phyloP scores from a whole-genome alignment of 2,888 invertebrate species.

The Orthonevra nobilis region DNA sequence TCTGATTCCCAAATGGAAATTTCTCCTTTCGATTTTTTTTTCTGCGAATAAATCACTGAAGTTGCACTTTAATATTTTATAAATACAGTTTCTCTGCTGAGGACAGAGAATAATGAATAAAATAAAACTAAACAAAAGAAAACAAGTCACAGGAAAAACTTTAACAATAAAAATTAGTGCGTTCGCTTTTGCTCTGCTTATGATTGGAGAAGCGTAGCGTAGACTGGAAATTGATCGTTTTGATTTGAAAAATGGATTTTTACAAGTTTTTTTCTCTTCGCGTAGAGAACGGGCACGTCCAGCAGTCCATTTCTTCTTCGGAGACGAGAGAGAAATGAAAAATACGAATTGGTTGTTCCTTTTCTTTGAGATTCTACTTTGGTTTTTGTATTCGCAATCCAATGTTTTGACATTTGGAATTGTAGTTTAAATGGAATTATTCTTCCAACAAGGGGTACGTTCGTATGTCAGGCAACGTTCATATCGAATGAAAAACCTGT shows the following conservation, averaged over 20 bases:
- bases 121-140: conserved; percentile 53
- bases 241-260: conserved; percentile 64
- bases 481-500: no score
- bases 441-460: conserved; percentile 39
- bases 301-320: no score
- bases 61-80: conserved; percentile 30
- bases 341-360: conserved; percentile 32
- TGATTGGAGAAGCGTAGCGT: conserved; percentile 53
- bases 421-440: neutral
- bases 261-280: conserved; percentile 42
- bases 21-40: neutral
- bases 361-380: conserved; percentile 37
- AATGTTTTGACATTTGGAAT: conserved; percentile 53
- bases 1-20: conserved; percentile 25
- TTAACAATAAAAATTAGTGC: conserved; percentile 44
- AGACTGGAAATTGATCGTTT: conserved; percentile 70
- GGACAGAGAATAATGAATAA: conserved; percentile 32
- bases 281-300: conserved; percentile 48
- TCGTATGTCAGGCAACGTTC: no score
- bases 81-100: conserved; percentile 25
- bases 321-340: conserved; percentile 55
- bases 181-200: conserved; percentile 21
- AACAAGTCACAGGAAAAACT: conserved; percentile 59
- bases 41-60: conserved; percentile 2
- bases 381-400: conserved; percentile 30